phyloP scores from a whole-genome alignment of 2,888 invertebrate species.

The Druceiella hillmani region DNA sequence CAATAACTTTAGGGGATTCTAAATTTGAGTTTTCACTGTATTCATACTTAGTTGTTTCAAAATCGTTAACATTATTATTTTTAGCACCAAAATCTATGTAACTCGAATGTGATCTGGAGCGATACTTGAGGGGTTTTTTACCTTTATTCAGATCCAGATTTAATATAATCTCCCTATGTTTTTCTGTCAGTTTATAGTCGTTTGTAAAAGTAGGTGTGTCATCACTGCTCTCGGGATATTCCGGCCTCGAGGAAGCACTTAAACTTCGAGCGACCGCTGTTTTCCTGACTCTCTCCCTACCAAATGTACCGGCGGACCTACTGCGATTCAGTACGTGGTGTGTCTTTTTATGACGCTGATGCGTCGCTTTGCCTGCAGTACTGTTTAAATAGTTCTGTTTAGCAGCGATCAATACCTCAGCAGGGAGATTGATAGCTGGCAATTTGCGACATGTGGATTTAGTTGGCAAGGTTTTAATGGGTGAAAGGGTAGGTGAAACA shows the following conservation, averaged over 20 bases:
- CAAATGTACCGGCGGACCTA: constrained; percentile 33
- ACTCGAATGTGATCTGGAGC: too few relatives aligned
- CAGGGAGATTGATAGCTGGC: constrained; percentile 31
- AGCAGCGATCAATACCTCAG: constrained; percentile 31
- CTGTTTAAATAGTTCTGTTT: constrained; percentile 28
- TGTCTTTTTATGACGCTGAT: constrained; percentile 22
- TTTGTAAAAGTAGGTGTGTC: constrained; percentile 32
- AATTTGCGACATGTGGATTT: constrained; percentile 29
- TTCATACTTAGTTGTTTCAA: too few relatives aligned
- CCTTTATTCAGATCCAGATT: constrained; percentile 27
- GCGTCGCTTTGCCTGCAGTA: constrained; percentile 18
- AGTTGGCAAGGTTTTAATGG: constrained; percentile 22
- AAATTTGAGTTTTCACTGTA: too few relatives aligned
- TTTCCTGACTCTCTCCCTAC: constrained; percentile 30
- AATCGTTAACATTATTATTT: too few relatives aligned
- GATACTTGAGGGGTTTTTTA: too few relatives aligned
- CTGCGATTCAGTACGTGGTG: constrained; percentile 35
- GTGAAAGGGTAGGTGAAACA: constrained; percentile 27
- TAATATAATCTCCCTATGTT: constrained; percentile 32
- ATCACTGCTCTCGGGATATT: constrained; percentile 10
- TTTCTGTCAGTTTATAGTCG: constrained; percentile 35
- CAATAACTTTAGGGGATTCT: too few relatives aligned
- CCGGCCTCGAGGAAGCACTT: constrained; percentile 21
- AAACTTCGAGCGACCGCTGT: constrained; percentile 35
- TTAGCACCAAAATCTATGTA: too few relatives aligned